Conservation (phyloP, 1,140 invertebrate species). For the Drosophila teissieri region DNA sequence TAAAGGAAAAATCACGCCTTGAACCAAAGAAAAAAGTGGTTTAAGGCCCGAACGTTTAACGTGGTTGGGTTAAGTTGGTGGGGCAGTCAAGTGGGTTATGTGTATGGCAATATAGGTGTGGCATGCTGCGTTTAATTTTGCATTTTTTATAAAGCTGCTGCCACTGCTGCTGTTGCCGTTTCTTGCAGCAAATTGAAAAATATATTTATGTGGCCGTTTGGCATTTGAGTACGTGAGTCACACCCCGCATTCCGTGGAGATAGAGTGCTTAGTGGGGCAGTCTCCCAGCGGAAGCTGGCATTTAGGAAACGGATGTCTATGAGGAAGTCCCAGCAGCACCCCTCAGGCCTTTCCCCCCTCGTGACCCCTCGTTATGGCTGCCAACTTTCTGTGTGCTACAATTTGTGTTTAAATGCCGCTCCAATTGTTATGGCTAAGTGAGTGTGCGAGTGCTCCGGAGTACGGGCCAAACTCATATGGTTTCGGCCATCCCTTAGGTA, state of each 20-base stretch:
- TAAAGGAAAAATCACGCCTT: slow-evolving; percentile 17
- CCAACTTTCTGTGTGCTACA: slow-evolving; percentile 61
- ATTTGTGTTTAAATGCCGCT: slow-evolving; percentile 78
- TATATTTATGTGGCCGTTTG: slow-evolving; percentile 71
- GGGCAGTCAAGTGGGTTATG: slow-evolving; percentile 10
- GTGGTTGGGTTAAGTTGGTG: slow-evolving; percentile 8
- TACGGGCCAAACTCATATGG: not conserved
- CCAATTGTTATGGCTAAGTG: slow-evolving; percentile 32
- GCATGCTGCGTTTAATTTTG: slow-evolving; percentile 56
- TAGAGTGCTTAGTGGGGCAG: not conserved
- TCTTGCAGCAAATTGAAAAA: slow-evolving; percentile 72
- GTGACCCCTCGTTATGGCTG: slow-evolving; percentile 52
- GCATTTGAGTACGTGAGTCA: slow-evolving; percentile 64
- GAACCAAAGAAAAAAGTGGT: slow-evolving; percentile 10
- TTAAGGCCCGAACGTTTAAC: slow-evolving; percentile 24
- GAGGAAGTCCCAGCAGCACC: slow-evolving; percentile 1
- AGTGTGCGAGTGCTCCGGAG: slow-evolving; percentile 1
- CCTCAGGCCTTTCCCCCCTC: slow-evolving; percentile 8
- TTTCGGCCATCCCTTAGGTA: slow-evolving; percentile 34
- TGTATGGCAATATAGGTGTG: slow-evolving; percentile 49
- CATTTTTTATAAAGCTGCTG: slow-evolving; percentile 65
- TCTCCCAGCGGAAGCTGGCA: slow-evolving; percentile 50
- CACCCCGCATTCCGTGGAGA: not conserved
- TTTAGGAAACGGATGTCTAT: slow-evolving; percentile 55
- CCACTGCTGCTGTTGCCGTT: slow-evolving; percentile 43